Evolutionary conservation across 2,113 vertebrate species (phyloP), one percentile per base, ranked within the genome.

Genomic region (Gorsachius goisagi): DNA sequence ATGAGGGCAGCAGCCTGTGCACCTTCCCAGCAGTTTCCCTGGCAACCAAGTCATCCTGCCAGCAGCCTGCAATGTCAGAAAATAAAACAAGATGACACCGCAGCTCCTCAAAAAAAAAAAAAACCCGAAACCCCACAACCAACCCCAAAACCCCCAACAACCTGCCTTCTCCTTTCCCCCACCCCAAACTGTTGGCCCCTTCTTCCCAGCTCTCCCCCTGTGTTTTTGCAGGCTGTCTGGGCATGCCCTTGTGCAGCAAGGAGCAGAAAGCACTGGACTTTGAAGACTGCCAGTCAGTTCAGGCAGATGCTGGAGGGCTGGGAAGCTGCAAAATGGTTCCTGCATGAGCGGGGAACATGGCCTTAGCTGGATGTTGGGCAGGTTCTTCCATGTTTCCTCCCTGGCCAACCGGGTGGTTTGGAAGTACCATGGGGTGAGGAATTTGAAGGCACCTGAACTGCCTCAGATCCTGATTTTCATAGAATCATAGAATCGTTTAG

Each of bases 41-140:
- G 98, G 98, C 95, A 98, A 98, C 98, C 74, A 60, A 86, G 78
- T 85, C 41, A 93, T 96, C 92, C 88, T 95, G 89, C 91, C 91
- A 83, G 94, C 93, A 58, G 92, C 76, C 89, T 18, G 50, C 73
- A 37, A 76, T 88, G 95, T 84, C 80, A 92, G 84, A 49, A 94
- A 96, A 94, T 81, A 89, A 97, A 94, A 82, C 86, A 37, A 95
- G 88, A 66, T 92, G 91, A 88, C 81, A 84, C 33, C 2, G 14
- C 67, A 63, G 90, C 11, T 67, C 44, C 95, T 96, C 39, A 63
- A 28, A 73, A 47, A 37, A 58, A 5, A 49, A 73, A 47, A 28
- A 58, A 37, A 22, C 9, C 55, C 22, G 6, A 53, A 33, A 14
- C 27, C 52, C 52, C 52, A 15, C 14, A 52, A 52, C 14, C 24